Percentiles rank a stretch among this genome's conserved stretches.
phyloP scores from a whole-genome alignment of 2,113 vertebrate genomes.

The Antennarius striatus region DNA sequence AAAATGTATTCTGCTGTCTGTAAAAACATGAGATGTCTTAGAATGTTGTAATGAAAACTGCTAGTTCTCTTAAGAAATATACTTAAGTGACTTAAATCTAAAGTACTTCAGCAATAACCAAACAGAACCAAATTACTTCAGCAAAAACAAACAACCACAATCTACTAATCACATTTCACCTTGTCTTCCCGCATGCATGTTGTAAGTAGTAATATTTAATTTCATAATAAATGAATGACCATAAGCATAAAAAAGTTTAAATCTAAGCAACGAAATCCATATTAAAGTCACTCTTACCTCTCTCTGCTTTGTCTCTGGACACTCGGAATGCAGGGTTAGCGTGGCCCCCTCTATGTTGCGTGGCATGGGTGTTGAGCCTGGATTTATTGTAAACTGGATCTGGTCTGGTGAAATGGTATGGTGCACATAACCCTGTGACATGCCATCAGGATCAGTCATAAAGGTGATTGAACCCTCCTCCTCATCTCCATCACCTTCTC shows the following conservation, averaged over 20 bases:
- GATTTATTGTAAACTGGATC: constrained; percentile 98
- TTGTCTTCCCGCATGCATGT: too few species aligned
- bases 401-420: constrained; percentile 98
- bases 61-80: too few species aligned
- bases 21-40: neutral
- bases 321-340: constrained; percentile 95
- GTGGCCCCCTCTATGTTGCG: constrained; percentile 98
- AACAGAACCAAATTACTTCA: too few species aligned
- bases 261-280: too few species aligned
- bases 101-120: constrained; percentile 1
- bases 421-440: constrained; percentile 98
- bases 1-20: neutral
- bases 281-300: constrained; percentile 81
- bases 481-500: constrained; percentile 87
- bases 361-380: constrained; percentile 97
- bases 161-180: too few species aligned
- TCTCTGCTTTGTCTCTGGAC: constrained; percentile 95
- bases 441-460: constrained; percentile 90
- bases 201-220: too few species aligned
- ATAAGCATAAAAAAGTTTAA: too few species aligned
- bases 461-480: constrained; percentile 89
- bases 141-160: too few species aligned
- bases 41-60: neutral
- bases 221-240: too few species aligned
- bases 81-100: too few species aligned